Evolutionary conservation across 2,113 vertebrate genomes (phyloP).

Genomic region (Brachionichthys hirsutus): DNA sequence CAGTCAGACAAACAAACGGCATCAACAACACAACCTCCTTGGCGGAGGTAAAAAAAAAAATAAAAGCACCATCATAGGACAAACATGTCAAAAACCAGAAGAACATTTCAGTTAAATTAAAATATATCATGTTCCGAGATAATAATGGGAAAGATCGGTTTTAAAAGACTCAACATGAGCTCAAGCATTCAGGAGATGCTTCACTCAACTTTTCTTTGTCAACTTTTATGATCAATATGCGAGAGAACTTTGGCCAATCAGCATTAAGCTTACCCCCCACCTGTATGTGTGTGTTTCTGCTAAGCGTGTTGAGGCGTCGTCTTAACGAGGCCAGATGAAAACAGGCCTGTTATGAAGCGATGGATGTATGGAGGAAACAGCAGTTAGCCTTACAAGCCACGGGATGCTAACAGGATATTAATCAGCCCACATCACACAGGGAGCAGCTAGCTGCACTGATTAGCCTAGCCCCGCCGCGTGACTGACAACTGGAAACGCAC

Average conservation of each 20-base stretch:
- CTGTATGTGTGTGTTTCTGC: slow-evolving; percentile 26
- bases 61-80: no score
- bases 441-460: slow-evolving; percentile 68
- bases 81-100: no score
- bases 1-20: no score
- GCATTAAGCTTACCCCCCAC: slow-evolving; percentile 1
- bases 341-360: slow-evolving; percentile 35
- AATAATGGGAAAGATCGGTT: no score
- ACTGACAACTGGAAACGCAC: slow-evolving; percentile 52
- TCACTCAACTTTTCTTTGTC: slow-evolving; percentile 12
- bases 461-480: slow-evolving; percentile 66
- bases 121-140: no score
- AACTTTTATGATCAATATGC: slow-evolving; percentile 20
- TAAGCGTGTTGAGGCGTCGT: slow-evolving; percentile 45
- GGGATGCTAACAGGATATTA: slow-evolving; percentile 70
- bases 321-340: slow-evolving; percentile 59
- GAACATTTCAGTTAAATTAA: no score
- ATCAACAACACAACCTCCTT: no score
- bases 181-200: neutral
- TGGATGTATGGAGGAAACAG: slow-evolving; percentile 63
- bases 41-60: no score
- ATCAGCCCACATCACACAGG: slow-evolving; percentile 66
- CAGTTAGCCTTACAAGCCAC: slow-evolving; percentile 64
- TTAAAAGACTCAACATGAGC: no score
- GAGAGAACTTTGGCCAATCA: slow-evolving; percentile 36